Conservation (phyloP, 2,888 invertebrate genomes). For the Opisthograptis luteolata region DNA sequence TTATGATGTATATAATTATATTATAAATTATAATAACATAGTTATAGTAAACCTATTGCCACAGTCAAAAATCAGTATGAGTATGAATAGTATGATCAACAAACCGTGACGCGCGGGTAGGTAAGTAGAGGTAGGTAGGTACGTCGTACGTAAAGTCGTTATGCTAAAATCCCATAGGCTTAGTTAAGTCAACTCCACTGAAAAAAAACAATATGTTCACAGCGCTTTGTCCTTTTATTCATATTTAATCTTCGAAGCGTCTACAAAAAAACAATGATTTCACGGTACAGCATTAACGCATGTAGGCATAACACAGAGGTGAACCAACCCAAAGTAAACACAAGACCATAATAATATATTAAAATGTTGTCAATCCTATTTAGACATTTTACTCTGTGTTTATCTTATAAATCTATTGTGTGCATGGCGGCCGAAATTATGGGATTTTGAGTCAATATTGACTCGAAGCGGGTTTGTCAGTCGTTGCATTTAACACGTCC, state of each 20-base stretch:
- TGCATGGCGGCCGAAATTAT: constrained; percentile 81
- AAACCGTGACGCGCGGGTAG: too few species aligned
- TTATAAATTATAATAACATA: too few species aligned
- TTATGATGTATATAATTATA: too few species aligned
- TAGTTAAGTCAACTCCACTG: constrained; percentile 66
- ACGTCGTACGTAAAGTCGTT: constrained; percentile 57
- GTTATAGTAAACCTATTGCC: too few species aligned
- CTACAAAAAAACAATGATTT: constrained; percentile 82
- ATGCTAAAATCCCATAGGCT: constrained; percentile 70
- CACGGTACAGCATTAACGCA: constrained; percentile 83
- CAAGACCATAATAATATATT: constrained; percentile 80
- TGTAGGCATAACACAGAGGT: constrained; percentile 81
- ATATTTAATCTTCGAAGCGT: constrained; percentile 78
- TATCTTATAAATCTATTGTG: constrained; percentile 84
- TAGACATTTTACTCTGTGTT: constrained; percentile 83
- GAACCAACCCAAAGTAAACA: constrained; percentile 77
- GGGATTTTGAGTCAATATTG: constrained; percentile 82
- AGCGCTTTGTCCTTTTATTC: constrained; percentile 78
- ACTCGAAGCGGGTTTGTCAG: constrained; percentile 71
- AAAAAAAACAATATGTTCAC: constrained; percentile 72
- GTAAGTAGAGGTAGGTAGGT: too few species aligned
- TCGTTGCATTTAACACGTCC: constrained; percentile 81
- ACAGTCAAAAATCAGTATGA: too few species aligned
- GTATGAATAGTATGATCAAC: too few species aligned
- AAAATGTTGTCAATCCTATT: constrained; percentile 84